Evolutionary conservation across 2,797 vertebrate genomes (phyloP).

Genomic region (Dicrostonyx torquatus): DNA sequence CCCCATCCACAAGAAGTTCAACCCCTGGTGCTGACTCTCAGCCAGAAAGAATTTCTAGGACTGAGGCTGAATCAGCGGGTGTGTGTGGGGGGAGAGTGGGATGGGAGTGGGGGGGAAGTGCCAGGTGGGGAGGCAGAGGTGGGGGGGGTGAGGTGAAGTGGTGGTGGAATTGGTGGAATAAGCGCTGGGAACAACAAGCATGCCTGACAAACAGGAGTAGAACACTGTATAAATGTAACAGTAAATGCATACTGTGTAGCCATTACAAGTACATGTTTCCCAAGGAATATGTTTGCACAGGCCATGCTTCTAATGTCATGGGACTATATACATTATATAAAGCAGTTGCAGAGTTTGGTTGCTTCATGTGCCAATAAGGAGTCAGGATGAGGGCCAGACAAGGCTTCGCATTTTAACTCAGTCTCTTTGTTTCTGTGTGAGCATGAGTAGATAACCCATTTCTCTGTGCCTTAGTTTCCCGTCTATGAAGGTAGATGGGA

Average conservation of each 20-base stretch:
- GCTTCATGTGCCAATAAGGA: not conserved
- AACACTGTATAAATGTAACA: not conserved
- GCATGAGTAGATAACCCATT: fast-evolving
- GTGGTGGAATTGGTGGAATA: not conserved
- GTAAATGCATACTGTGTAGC: not conserved
- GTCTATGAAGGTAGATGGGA: not conserved
- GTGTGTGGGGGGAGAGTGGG: no score
- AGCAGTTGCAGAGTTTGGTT: not conserved
- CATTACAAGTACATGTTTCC: not conserved
- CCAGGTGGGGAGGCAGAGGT: no score
- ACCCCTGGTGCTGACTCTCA: not conserved
- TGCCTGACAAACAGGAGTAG: not conserved
- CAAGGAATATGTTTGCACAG: not conserved
- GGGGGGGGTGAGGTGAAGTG: no score
- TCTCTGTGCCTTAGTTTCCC: slow-evolving; percentile 10
- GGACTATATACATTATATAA: not conserved
- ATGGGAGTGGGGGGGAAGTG: no score
- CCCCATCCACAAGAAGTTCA: not conserved
- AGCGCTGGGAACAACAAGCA: not conserved
- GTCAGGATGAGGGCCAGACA: not conserved
- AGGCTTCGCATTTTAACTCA: not conserved
- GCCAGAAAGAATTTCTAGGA: not conserved
- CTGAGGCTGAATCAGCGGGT: not conserved
- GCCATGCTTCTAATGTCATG: not conserved
- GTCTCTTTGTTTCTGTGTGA: not conserved